Conservation (phyloP, 2,797 vertebrate species). For the Melanogrammus aeglefinus region DNA sequence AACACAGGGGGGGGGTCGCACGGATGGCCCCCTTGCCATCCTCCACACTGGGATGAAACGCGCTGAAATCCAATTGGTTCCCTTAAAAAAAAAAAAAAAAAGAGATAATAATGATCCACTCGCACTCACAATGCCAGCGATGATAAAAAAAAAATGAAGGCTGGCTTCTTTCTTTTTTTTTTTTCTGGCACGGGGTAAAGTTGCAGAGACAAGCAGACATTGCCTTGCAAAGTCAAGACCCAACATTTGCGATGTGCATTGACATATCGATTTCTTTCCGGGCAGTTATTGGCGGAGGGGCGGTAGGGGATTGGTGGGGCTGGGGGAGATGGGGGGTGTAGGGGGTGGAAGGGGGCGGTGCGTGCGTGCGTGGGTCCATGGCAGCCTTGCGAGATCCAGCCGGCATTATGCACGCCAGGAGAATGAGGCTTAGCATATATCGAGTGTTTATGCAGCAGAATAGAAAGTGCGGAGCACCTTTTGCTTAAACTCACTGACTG, state of each 20-base stretch:
- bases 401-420: conserved; percentile 74
- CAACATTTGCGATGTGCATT: conserved; percentile 75
- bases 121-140: too few relatives aligned
- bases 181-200: conserved; percentile 40
- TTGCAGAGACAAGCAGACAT: conserved; percentile 74
- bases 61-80: too few relatives aligned
- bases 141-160: conserved; percentile 33
- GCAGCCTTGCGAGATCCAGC: conserved; percentile 61
- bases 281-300: conserved; percentile 73
- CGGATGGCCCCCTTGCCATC: too few relatives aligned
- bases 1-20: not conserved
- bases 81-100: not conserved
- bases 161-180: conserved; percentile 6
- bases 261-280: conserved; percentile 74
- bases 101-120: not conserved
- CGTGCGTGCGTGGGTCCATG: conserved; percentile 51
- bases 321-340: conserved; percentile 52
- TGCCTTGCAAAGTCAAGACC: conserved; percentile 75
- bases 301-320: conserved; percentile 14
- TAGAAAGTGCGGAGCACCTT: conserved; percentile 74
- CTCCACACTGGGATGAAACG: too few relatives aligned
- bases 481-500: conserved; percentile 73
- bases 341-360: too few relatives aligned
- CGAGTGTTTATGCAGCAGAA: conserved; percentile 76
- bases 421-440: conserved; percentile 78